Base-by-base conservation (phyloP, 2,888 invertebrate species). In the Drosophila setosimentum region DNA sequence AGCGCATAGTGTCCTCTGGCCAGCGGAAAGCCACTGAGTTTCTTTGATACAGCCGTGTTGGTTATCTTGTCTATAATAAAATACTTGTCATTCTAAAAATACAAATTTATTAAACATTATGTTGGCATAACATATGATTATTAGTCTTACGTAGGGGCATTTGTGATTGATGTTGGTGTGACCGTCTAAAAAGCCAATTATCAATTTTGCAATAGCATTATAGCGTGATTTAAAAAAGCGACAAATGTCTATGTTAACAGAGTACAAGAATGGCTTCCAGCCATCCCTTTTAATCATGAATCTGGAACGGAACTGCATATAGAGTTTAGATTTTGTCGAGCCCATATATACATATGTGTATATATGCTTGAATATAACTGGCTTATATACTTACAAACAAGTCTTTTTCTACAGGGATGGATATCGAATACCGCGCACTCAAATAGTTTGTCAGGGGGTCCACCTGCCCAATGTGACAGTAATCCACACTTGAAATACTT, bases 91-190 rank as follows among this genome's bases (percentile, higher is more conserved):
- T n/a, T 2, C 77, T 72, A 29, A 2, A 71, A 67, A 11, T 7
- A 21, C 1, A 21, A 45, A 16, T 21, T 16, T 13, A 7, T 21
- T 21, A 21, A 21, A 21, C 21, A 21, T 42, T 1, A 42, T 21
- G 13, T 2, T 21, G n/a, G 2, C 11, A 45, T 40, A 40, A 2
- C 13, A 24, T 16, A 7, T 24, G 16, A 24, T 35, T 35, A 1
- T 10, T 30, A 16, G 3, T n/a, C 73, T 63, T 58, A 78, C 73
- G 29, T 21, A 73, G 33, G 78, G 73, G n/a, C 78, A 78, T 51
- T 42, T 37, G 49, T 78, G 71, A 63, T 77, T 74, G 4, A 75
- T 4, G 29, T 71, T 68, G 2, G 35, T 59, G 21, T 70, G 59
- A 1, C 50, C 54, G 3, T 61, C 60, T 2, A 73, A 0, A 8